Percentiles rank a stretch among this genome's conserved stretches.
Conservation (phyloP, 2,888 invertebrate genomes). For the Ichneumoninae sp. region DNA sequence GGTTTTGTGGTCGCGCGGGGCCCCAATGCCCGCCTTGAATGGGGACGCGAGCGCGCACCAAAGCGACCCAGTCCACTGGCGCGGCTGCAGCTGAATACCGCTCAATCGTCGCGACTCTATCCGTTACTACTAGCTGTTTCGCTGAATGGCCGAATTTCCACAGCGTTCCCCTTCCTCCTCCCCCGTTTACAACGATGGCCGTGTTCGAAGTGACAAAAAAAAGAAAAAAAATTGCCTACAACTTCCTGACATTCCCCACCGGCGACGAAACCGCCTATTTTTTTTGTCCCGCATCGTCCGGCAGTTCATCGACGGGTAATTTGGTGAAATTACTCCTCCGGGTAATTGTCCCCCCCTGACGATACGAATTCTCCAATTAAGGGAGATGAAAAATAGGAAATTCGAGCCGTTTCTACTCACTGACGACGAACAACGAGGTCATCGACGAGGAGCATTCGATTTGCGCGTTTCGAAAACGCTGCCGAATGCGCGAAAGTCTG, state of each 20-base stretch:
- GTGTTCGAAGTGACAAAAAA: slow-evolving; percentile 28
- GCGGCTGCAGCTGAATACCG: slow-evolving; percentile 35
- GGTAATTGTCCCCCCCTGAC: not conserved
- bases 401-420: not conserved
- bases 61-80: slow-evolving; percentile 37
- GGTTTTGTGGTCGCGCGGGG: slow-evolving; percentile 56
- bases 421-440: slow-evolving; percentile 42
- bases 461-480: slow-evolving; percentile 41
- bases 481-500: slow-evolving; percentile 12
- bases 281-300: not conserved
- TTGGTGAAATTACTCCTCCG: not conserved
- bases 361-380: not conserved
- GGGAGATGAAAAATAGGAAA: not conserved
- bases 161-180: slow-evolving; percentile 2
- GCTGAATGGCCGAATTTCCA: slow-evolving; percentile 63
- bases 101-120: slow-evolving; percentile 54
- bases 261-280: not conserved
- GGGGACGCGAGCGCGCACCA: slow-evolving; percentile 24
- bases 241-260: not conserved
- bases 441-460: slow-evolving; percentile 42
- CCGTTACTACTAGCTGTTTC: slow-evolving; percentile 47
- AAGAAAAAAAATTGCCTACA: not conserved
- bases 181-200: slow-evolving; percentile 17
- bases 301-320: not conserved
- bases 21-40: slow-evolving; percentile 41